Base-by-base conservation (phyloP, 2,888 invertebrate species). In the Eupithecia centaureata region DNA sequence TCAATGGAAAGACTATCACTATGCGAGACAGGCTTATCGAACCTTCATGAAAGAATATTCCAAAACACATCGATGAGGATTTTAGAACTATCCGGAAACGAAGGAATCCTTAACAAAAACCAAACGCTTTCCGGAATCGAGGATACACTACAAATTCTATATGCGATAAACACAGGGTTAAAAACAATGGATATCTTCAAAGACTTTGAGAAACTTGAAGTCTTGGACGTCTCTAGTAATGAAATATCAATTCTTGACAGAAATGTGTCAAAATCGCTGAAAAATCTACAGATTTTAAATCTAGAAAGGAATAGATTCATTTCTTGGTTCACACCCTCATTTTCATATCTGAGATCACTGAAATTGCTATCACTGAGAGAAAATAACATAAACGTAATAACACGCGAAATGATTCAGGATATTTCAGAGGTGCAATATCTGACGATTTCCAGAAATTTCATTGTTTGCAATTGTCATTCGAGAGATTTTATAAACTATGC, bases 401-500 rank as follows among this genome's bases (percentile, higher is more conserved):
- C 94, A 0, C 82, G 87, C 15, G 90, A 91, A 42, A 95, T 96
- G 94, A 78, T 94, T 0, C 73, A 82, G 15, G 95, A 96, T 73
- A 86, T 95, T 7, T 78, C 84, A 0, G 74, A 83, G 0, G 68
- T 95, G 0, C 79, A 87, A 0, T 93, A 90, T 65, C 69, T 96
- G 0, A 92, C 91, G 0, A 61, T 96, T 0, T 91, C 94, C 0
- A 88, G 88, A 0, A 96, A 96, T 77, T 92, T 92, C 8, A 92
- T 95, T 25, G 85, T 95, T 0, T 96, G 96, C 76, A 94, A 94
- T 62, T 95, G 95, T 68, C 82, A 91, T 3, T 80, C 94, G 0
- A 89, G 93, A 65, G 92, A 94, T n/a, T 83, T 95, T 10, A 88
- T 94, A 38, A 92, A 94, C 42, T 75, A 86, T 18, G 87, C 87